Evolutionary conservation across 2,888 invertebrate genomes (phyloP), one percentile per base, ranked within the genome.

Genomic region (Laothoe populi): DNA sequence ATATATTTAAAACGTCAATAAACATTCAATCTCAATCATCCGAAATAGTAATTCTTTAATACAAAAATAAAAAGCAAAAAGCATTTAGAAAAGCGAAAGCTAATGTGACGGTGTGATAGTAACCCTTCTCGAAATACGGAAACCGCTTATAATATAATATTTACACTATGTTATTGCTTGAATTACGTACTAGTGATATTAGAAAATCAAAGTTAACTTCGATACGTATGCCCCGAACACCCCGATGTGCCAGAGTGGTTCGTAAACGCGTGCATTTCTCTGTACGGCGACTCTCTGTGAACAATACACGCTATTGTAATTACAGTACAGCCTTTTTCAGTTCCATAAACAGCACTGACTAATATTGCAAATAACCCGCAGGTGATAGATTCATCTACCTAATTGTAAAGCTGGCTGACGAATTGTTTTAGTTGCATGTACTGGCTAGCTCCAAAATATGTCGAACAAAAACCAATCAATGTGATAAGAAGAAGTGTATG

Each of bases 91-190:
- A 44, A 21, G 4, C 1, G 21, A 40, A 57, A 38, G 21, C 21
- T 44, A 16, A 24, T 71, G 65, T 70, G 79, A 72, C 80, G 77
- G 78, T 82, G 77, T 78, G 70, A 78, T 71, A 75, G 70, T 71
- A 67, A 73, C 75, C 53, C 3, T 53, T 53, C 53, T 53, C 31
- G 11, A 53, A 53, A 53, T 35, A 31, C 53, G 35, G 53, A 35
- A 53, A 53, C 53, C 53, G 19, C 35, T 44, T 59, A 59, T n/a
- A 26, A 26, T 59, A 60, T 60, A 88, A 69, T 85, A 89, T 90
- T 75, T 90, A 91, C 90, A 90, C 72, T 78, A 77, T 64, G 70
- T 75, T 92, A 92, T 92, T 92, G 92, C 92, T 92, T 90, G 79
- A 68, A 77, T 88, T 90, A 90, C 82, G 77, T 82, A 79, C 88